Evolutionary conservation across 2,113 vertebrate species (phyloP), one percentile per base, ranked within the genome.

Genomic region (Mirza zaza): DNA sequence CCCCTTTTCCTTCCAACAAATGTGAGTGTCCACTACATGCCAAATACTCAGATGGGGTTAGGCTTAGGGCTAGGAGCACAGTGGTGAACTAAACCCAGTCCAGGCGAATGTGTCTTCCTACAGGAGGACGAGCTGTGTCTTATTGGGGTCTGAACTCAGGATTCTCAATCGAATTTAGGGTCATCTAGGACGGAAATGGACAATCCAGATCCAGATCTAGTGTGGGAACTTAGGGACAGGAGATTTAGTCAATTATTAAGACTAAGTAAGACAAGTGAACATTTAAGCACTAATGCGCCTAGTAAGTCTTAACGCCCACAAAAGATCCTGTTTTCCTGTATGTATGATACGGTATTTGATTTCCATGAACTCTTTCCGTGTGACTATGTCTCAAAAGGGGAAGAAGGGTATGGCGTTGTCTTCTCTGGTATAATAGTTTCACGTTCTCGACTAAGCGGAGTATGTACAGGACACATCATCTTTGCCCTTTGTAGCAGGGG

Each of bases 391-490:
- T 95, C 13, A 48, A 7, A n/a, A 50, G 63, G 27, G 2, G 27
- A 55, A 50, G 73, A 52, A 42, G 23, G 55, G 23, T n/a, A 11
- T 4, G 0, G 6, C 39, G 0, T 1, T 3, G 3, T 25, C 29
- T 4, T 32, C 80, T 80, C 15, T 9, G 8, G 25, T 27, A 0
- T 15, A 11, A 39, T 12, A 5, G 25, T n/a, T 87, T 75, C 32
- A 6, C 5, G 17, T 68, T 39, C 71, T 93, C 89, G 14, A 1
- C n/a, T n/a, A 29, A 63, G 82, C 0, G 32, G 45, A 9, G 0
- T 9, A 29, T 45, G 48, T 36, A 5, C 2, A 6, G 70, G 32
- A 18, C 2, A 48, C 11, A 9, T n/a, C 27, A 63, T 80, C 67
- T 79, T 29, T 63, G 63, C 23, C 45, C 92, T 93, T 71, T 23